These are phyloP conservation scores for Phrynosoma blainvillii DNA, from an alignment of 2,113 vertebrate genomes.

Conservation along the genomic window DNA sequence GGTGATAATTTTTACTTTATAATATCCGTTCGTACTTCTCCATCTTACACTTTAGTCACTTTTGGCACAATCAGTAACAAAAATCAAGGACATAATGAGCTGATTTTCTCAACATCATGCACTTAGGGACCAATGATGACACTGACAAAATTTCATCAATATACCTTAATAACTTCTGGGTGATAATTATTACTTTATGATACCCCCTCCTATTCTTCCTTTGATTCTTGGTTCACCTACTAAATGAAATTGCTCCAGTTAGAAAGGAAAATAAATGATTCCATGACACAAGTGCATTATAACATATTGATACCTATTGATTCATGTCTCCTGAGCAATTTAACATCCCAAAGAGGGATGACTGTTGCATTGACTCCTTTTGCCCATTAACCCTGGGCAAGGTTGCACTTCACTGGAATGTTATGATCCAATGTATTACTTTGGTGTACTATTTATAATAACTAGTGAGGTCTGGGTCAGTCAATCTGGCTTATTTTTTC, in stretches of 20 bases:
- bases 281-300: slow-evolving; percentile 46
- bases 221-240: slow-evolving; percentile 1
- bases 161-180: no score
- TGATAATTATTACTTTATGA: no score
- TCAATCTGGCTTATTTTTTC: no score
- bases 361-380: background rate
- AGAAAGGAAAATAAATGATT: slow-evolving; percentile 54
- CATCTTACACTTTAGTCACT: no score
- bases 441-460: slow-evolving; percentile 5
- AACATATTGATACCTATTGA: slow-evolving; percentile 56
- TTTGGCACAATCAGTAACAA: no score
- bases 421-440: background rate
- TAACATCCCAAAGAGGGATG: slow-evolving; percentile 35
- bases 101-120: no score
- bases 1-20: no score
- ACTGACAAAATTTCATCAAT: no score
- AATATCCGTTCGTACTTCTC: no score
- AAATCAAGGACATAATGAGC: no score
- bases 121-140: no score
- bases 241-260: slow-evolving; percentile 51
- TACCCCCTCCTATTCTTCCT: slow-evolving; percentile 7
- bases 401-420: background rate
- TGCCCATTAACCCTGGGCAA: slow-evolving; percentile 42
- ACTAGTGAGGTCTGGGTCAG: background rate
- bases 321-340: slow-evolving; percentile 48